Percentiles rank a stretch among this genome's conserved stretches.
phyloP scores from a whole-genome alignment of 2,797 vertebrate species.

The Psittacula derbiana region DNA sequence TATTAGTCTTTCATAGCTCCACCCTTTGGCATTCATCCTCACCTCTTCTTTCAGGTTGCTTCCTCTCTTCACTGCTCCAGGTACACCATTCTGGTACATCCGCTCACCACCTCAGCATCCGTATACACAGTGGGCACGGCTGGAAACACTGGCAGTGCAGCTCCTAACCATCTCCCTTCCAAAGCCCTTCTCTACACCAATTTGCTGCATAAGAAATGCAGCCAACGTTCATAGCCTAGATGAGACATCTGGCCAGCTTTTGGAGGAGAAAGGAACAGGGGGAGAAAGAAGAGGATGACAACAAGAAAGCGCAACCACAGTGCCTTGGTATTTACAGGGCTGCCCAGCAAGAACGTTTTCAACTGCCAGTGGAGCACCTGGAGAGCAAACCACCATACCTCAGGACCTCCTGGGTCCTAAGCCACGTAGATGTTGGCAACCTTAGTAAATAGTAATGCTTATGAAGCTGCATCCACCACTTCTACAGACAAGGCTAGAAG shows the following conservation, averaged over 20 bases:
- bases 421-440: fast-evolving
- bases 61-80: not conserved
- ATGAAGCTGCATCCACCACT: not conserved
- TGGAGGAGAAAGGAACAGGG: not conserved
- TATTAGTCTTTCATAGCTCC: not conserved
- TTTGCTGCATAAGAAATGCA: not conserved
- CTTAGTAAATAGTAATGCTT: fast-evolving
- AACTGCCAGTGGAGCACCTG: not conserved
- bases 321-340: not conserved
- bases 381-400: not conserved
- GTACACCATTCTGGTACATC: not conserved
- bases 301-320: not conserved
- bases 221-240: fast-evolving
- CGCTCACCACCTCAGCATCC: not conserved
- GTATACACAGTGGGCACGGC: fast-evolving
- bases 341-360: not conserved
- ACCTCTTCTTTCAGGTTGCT: not conserved
- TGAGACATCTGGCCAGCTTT: not conserved
- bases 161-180: not conserved
- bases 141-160: not conserved
- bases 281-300: not conserved
- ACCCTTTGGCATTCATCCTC: not conserved
- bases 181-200: not conserved
- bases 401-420: not conserved
- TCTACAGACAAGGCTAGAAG: not conserved